phyloP scores from a whole-genome alignment of 2,888 invertebrate genomes.

The Ganaspis brasiliensis region DNA sequence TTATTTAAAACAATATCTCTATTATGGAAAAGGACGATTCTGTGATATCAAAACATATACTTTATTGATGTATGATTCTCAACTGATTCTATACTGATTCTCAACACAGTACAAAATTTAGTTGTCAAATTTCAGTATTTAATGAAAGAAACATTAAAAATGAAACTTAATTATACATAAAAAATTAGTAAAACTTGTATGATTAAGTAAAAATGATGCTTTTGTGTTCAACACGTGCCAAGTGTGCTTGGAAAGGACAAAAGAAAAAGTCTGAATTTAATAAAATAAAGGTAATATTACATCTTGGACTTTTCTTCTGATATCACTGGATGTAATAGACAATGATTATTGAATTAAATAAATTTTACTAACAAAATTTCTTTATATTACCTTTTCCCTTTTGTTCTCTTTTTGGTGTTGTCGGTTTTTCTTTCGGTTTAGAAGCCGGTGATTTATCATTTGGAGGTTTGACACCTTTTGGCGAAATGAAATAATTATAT shows the following conservation, averaged over 20 bases:
- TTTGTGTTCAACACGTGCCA: not conserved
- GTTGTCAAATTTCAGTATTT: no score
- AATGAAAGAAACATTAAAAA: no score
- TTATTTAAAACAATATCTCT: no score
- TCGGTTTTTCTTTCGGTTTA: conserved; percentile 36
- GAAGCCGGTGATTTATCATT: conserved; percentile 27
- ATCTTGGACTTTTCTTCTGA: not conserved
- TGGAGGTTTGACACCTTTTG: conserved; percentile 67
- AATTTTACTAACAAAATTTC: conserved; percentile 6
- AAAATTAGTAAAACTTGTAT: no score
- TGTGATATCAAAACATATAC: no score
- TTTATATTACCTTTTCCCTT: conserved; percentile 54
- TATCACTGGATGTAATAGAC: not conserved
- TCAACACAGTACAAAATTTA: no score
- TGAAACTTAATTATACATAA: no score
- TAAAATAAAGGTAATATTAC: not conserved
- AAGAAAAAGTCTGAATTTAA: not conserved
- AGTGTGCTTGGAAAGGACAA: not conserved
- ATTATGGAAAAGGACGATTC: no score
- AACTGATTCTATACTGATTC: no score
- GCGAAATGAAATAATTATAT: conserved; percentile 85
- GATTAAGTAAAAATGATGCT: no score
- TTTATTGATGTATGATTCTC: no score
- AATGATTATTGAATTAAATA: not conserved
- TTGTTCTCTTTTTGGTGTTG: conserved; percentile 56